Evolutionary conservation across 2,113 vertebrate species (phyloP), one percentile per base, ranked within the genome.

Genomic region (Monarcha castaneiventris): DNA sequence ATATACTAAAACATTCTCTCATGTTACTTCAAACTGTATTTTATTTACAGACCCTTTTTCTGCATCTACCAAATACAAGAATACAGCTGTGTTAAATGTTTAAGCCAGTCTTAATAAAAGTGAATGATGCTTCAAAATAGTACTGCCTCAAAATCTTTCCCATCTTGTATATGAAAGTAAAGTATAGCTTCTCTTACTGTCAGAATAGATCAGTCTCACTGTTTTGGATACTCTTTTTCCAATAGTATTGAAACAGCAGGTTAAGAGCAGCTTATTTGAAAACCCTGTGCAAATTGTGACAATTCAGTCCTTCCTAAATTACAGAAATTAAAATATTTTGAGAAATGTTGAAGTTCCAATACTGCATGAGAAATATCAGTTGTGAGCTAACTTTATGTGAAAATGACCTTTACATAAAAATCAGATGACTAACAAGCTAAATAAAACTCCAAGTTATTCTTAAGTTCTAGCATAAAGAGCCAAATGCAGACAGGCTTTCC

Each of bases 381-480:
- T 68, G 21, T 35, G n/a, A 82, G 51, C 35, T 59, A 49, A 73
- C 46, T 51, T 77, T 18, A 16, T 76, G 43, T 62, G 81, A 66
- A 74, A 96, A 41, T 91, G 85, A 90, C 61, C 61, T 90, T 89
- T 92, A 49, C 25, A 23, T 75, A 61, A 84, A 79, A 67, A 83
- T 44, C 0, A 0, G 41, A 72, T 92, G 87, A 95, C 73, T 93
- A 90, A 91, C 37, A 67, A 52, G 67, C 75, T 88, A 91, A 95
- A 94, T 93, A 92, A 88, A 92, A 74, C 81, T 33, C 13, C 18
- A 33, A 63, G 64, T 87, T 92, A 25, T 54, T 92, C 44, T 68
- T 37, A 56, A 66, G 17, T 41, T 88, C 37, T 83, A 46, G 58
- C 17, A 21, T 32, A 32, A 78, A 87, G 29, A 76, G 35, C 67